Conservation (phyloP, 2,113 vertebrate genomes). For the Fulica atra region DNA sequence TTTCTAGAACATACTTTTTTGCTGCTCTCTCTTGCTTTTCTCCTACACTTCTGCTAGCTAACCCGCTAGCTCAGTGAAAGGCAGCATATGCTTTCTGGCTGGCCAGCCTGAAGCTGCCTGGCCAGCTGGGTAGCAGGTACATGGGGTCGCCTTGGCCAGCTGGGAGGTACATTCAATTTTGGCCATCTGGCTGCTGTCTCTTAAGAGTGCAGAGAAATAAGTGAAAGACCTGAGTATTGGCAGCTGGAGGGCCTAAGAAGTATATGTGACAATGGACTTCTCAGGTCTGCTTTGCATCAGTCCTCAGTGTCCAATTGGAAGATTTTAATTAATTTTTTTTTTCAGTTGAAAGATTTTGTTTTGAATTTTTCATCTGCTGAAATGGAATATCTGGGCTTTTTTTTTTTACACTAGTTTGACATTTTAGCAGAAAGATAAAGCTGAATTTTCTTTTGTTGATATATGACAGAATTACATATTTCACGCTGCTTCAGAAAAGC, state of each 20-base stretch:
- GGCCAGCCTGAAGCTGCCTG: neutral
- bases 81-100: neutral
- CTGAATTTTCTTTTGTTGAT: neutral
- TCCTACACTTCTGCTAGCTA: neutral
- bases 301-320: neutral
- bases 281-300: neutral
- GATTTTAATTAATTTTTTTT: too few relatives aligned
- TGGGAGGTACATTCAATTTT: neutral
- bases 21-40: accelerated
- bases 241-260: neutral
- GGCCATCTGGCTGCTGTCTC: slow-evolving; percentile 30
- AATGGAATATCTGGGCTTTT: neutral
- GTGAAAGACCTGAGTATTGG: neutral
- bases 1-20: neutral
- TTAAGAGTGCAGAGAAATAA: neutral
- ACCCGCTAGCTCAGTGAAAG: neutral
- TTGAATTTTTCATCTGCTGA: neutral
- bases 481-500: accelerated
- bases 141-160: neutral
- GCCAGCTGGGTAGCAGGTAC: neutral
- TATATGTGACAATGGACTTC: neutral
- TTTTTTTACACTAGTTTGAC: neutral
- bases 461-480: neutral
- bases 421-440: neutral
- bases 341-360: neutral